These are phyloP conservation scores for Stichopus chloronotus DNA, from an alignment of 35 echinoderm and acorn worm genomes.

Conservation along the genomic window DNA sequence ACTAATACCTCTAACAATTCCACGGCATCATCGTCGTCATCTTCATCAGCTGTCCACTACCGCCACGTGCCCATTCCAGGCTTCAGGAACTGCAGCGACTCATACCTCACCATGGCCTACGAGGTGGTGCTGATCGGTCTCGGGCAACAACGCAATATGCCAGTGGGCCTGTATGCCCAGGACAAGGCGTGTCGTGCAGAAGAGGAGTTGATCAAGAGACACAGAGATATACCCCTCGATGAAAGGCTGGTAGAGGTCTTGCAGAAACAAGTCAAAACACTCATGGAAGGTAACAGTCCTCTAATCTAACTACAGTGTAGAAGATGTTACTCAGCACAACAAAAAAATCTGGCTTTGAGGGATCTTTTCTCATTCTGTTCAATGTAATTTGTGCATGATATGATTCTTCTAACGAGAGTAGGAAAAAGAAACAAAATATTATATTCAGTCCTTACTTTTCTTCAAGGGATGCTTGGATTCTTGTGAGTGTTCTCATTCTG, in stretches of 20 bases:
- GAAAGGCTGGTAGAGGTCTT: slow-evolving; percentile 86
- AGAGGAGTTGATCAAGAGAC: slow-evolving; percentile 92
- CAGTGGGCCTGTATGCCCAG: slow-evolving; percentile 93
- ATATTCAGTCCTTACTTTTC: no score
- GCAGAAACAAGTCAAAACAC: slow-evolving; percentile 86
- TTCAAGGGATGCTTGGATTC: no score
- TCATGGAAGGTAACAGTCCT: slow-evolving; percentile 81
- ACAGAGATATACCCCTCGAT: slow-evolving; percentile 89
- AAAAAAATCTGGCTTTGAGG: no score
- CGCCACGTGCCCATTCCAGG: slow-evolving; percentile 76
- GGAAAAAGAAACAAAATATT: no score
- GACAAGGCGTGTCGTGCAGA: slow-evolving; percentile 96
- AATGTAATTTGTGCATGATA: no score
- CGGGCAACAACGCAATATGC: slow-evolving; percentile 97
- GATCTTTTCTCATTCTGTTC: no score
- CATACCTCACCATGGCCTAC: slow-evolving; percentile 93
- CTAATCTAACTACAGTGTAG: neutral
- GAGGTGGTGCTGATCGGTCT: slow-evolving; percentile 90
- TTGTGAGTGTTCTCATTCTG: no score
- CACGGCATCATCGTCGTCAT: neutral
- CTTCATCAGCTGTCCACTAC: slow-evolving; percentile 62
- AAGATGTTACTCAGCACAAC: neutral
- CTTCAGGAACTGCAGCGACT: slow-evolving; percentile 71
- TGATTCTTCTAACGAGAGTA: no score
- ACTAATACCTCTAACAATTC: slow-evolving; percentile 32